These are phyloP conservation scores for Drosophila erecta DNA, from an alignment of 1,140 invertebrate species.

Conservation along the genomic window DNA sequence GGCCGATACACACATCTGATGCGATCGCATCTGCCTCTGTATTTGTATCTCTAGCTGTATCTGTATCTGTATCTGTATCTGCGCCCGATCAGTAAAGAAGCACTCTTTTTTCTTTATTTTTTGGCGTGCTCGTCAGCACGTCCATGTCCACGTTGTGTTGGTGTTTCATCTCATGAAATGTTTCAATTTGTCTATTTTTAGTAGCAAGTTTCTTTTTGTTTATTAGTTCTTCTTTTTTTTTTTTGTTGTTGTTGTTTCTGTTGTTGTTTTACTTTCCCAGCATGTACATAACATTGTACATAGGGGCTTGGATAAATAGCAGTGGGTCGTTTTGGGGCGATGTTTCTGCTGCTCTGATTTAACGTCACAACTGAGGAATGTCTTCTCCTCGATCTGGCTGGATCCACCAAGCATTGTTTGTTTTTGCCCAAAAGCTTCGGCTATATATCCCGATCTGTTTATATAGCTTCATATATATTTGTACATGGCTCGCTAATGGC, in stretches of 20 bases:
- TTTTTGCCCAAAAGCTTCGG: conserved; percentile 52
- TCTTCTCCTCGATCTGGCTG: conserved; percentile 43
- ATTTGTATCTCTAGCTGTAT: conserved; percentile 11
- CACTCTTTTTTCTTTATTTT: conserved; percentile 33
- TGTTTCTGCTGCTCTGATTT: conserved; percentile 67
- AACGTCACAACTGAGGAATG: conserved; percentile 79
- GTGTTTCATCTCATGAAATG: conserved; percentile 78
- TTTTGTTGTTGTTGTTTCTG: conserved; percentile 18
- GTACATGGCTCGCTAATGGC: conserved; percentile 30
- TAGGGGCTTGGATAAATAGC: conserved; percentile 54
- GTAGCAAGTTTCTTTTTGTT: conserved; percentile 81
- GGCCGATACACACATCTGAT: conserved; percentile 8
- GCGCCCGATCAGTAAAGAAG: conserved; percentile 40
- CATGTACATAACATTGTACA: conserved; percentile 26
- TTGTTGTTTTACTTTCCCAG: conserved; percentile 35
- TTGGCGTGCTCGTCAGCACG: conserved; percentile 63
- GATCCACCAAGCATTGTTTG: conserved; percentile 63
- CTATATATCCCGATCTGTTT: conserved; percentile 47
- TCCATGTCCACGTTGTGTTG: conserved; percentile 64
- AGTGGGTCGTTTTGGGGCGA: conserved; percentile 65
- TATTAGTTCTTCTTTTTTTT: conserved; percentile 67
- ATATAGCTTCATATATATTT: conserved; percentile 20
- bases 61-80: conserved; percentile 20
- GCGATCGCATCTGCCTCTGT: conserved; percentile 12
- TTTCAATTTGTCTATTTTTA: conserved; percentile 83